A percentile compares a stretch with the other conserved stretches of the same genome.
Evolutionary conservation across 2,888 invertebrate species (phyloP).

Genomic region (Lithophane leautieri): DNA sequence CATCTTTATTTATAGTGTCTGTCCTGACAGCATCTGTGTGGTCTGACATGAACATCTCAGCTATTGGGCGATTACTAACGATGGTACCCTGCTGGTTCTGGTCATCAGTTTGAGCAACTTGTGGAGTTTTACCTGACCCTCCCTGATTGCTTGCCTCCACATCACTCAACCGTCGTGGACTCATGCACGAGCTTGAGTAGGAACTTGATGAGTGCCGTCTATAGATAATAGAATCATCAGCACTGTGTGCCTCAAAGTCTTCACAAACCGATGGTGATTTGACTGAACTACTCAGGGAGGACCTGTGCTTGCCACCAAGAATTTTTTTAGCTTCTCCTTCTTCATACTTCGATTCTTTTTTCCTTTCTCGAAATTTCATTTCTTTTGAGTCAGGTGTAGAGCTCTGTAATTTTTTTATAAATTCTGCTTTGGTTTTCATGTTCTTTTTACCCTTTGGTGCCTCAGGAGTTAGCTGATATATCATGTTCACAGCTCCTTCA

Average conservation of each 20-base stretch:
- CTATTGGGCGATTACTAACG: slow-evolving; percentile 40
- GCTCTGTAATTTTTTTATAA: slow-evolving; percentile 91
- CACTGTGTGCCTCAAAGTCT: slow-evolving; percentile 91
- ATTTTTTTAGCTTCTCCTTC: slow-evolving; percentile 83
- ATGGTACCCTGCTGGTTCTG: slow-evolving; percentile 53
- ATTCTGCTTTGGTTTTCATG: slow-evolving; percentile 90
- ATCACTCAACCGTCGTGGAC: slow-evolving; percentile 91
- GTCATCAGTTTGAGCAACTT: slow-evolving; percentile 53
- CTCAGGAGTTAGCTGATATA: slow-evolving; percentile 93
- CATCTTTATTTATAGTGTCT: slow-evolving; percentile 84
- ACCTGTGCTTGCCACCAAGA: slow-evolving; percentile 80
- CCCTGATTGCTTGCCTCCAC: slow-evolving; percentile 78
- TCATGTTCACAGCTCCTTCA: slow-evolving; percentile 96
- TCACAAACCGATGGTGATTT: slow-evolving; percentile 91
- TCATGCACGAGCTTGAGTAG: slow-evolving; percentile 93
- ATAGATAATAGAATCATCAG: slow-evolving; percentile 95
- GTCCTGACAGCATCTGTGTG: slow-evolving; percentile 62
- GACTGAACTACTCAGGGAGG: slow-evolving; percentile 82
- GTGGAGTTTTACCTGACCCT: slow-evolving; percentile 66
- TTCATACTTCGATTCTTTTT: slow-evolving; percentile 83
- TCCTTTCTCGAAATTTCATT: slow-evolving; percentile 89
- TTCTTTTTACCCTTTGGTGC: slow-evolving; percentile 88
- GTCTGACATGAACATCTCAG: slow-evolving; percentile 74
- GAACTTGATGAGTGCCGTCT: slow-evolving; percentile 96
- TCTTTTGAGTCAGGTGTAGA: slow-evolving; percentile 85